phyloP scores from a whole-genome alignment of 2,113 vertebrate species.

The Podarcis muralis region DNA sequence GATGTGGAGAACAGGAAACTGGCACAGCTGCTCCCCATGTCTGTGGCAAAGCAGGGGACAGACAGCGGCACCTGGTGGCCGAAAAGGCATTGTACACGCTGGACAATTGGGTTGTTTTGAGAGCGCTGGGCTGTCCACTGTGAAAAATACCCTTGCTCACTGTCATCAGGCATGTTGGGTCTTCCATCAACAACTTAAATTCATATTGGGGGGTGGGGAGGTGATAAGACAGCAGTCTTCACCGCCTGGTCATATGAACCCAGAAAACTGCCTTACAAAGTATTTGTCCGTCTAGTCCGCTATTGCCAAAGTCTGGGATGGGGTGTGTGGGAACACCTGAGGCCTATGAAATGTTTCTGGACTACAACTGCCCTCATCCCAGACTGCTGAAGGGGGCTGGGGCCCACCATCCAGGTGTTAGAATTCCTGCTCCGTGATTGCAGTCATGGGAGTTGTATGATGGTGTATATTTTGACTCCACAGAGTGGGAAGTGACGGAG shows the following conservation, averaged over 20 bases:
- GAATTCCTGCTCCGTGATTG: too few relatives aligned
- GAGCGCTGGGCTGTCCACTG: neutral
- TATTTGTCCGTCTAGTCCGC: neutral
- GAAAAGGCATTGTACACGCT: neutral
- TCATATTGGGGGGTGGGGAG: neutral
- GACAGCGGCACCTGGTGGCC: slow-evolving; percentile 9
- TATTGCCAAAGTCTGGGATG: neutral
- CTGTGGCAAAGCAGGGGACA: neutral
- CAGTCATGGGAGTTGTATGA: too few relatives aligned
- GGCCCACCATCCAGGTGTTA: neutral
- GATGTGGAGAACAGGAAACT: slow-evolving; percentile 27
- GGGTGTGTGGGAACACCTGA: too few relatives aligned
- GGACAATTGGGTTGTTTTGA: neutral
- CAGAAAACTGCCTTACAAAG: too few relatives aligned
- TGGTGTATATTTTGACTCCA: too few relatives aligned
- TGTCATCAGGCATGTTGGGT: neutral
- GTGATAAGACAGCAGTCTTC: too few relatives aligned
- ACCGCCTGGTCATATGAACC: too few relatives aligned
- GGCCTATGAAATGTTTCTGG: too few relatives aligned
- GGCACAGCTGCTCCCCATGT: neutral
- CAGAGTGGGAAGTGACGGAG: too few relatives aligned
- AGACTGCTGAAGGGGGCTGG: too few relatives aligned
- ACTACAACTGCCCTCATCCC: too few relatives aligned
- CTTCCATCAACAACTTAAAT: neutral
- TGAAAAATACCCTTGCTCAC: neutral